phyloP scores from a whole-genome alignment of 2,113 vertebrate genomes.

The Addax nasomaculatus region DNA sequence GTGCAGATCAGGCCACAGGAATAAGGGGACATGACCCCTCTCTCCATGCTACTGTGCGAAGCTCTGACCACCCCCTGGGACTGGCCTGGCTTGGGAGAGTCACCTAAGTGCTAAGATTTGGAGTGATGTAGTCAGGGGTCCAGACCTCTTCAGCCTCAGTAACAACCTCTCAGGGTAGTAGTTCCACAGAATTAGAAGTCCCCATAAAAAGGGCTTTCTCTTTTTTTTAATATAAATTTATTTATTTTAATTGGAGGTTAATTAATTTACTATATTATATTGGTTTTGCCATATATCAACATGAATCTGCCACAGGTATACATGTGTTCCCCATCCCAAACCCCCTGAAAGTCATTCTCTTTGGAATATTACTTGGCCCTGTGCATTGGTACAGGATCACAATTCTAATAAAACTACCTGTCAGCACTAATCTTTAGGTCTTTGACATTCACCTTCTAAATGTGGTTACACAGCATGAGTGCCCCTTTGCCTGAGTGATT shows the following conservation, averaged over 20 bases:
- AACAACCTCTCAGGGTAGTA: neutral
- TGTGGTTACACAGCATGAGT: neutral
- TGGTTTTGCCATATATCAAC: too few relatives aligned
- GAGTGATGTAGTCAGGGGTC: neutral
- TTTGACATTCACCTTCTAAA: neutral
- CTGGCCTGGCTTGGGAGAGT: neutral
- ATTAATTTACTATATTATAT: too few relatives aligned
- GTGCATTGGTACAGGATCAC: neutral
- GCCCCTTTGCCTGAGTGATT: neutral
- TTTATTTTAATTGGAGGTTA: too few relatives aligned
- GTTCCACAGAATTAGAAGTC: neutral
- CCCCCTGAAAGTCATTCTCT: neutral
- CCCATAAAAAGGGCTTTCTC: neutral
- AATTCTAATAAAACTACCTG: neutral
- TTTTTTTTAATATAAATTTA: too few relatives aligned
- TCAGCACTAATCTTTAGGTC: neutral
- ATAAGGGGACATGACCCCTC: fast-evolving
- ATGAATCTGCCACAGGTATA: too few relatives aligned
- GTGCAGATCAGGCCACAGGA: neutral
- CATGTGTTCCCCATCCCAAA: too few relatives aligned
- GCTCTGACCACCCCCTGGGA: neutral
- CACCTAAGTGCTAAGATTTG: neutral
- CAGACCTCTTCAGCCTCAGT: neutral
- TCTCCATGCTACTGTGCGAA: too few relatives aligned
- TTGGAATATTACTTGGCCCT: neutral